Base-by-base conservation (phyloP, 2,797 vertebrate species). In the Pachyuromys duprasi region DNA sequence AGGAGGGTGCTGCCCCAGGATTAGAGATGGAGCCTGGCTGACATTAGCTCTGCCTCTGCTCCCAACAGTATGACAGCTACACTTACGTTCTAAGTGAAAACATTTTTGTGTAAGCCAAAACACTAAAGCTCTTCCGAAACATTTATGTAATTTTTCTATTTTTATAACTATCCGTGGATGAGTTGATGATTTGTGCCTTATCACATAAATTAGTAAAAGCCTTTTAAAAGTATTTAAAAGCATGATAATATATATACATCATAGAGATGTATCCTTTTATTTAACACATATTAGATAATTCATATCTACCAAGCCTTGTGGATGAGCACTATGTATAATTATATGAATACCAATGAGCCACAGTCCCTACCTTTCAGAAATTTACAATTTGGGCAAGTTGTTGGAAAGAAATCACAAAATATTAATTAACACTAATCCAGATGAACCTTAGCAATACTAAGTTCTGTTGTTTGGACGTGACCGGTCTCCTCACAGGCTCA, bases 351-450 rank as follows among this genome's bases (percentile, higher is more conserved):
- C 22, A 93, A 78, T 36, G 93, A 89, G 26, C 15, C n/a, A 70
- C 4, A 49, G 57, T 39, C 8, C 33, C 70, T 76, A 53, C 36
- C 33, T 76, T 95, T 65, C 65, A 84, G 22, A 53, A 62, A 24
- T 90, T 95, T 74, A 84, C 2, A 80, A 80, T 75, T 89, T 81
- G 84, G 39, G 90, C 39, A 82, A 36, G 42, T 26, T 72, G 20
- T 86, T 45, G 28, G 42, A 90, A 65, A 49, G 80, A 90, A 84
- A 95, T 78, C 63, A n/a, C 11, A 79, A 83, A 94, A 90, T 3
- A 53, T 93, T 84, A 91, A 90, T 31, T 69, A 91, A 3, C 26
- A 70, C 17, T 86, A 78, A 69, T 26, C 15, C 72, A 86, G 60
- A 87, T 62, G 75, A 92, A 67, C 4, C 49, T 55, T 63, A 86